phyloP scores from a whole-genome alignment of 2,797 vertebrate species.

The Avahi laniger region DNA sequence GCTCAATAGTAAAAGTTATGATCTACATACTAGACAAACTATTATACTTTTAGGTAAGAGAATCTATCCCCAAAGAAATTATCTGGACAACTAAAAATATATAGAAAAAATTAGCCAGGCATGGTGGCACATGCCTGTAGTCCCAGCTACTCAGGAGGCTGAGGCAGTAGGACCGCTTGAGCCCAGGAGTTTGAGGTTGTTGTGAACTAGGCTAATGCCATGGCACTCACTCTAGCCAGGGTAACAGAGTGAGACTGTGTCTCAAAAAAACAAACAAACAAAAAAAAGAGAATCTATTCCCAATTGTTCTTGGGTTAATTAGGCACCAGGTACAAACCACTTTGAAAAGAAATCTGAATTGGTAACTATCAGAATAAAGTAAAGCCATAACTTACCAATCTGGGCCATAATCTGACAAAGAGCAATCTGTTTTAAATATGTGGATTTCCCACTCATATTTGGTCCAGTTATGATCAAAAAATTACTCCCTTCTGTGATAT shows the following conservation, averaged over 20 bases:
- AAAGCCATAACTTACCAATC: conserved; percentile 89
- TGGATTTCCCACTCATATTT: conserved; percentile 99
- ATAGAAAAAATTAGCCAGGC: too few species aligned
- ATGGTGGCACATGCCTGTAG: too few species aligned
- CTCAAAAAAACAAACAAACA: too few species aligned
- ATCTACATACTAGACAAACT: background rate
- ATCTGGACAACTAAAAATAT: too few species aligned
- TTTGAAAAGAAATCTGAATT: background rate
- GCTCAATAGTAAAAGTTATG: background rate
- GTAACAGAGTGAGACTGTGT: too few species aligned
- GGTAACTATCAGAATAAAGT: background rate
- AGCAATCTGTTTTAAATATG: conserved; percentile 96
- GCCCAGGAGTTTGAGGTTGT: too few species aligned
- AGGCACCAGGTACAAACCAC: background rate
- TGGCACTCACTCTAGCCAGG: too few species aligned
- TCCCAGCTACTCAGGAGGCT: too few species aligned
- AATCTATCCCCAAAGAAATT: background rate
- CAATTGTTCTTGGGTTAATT: conserved; percentile 11
- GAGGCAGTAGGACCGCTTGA: too few species aligned
- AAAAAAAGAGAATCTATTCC: conserved; percentile 22
- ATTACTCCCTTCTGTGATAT: conserved; percentile 95
- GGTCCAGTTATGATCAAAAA: conserved; percentile 96
- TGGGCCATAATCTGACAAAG: conserved; percentile 99
- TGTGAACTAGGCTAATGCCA: too few species aligned
- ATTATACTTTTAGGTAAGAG: conserved; percentile 30